Conservation (phyloP, 2,797 vertebrate species). For the Onychomys torridus region DNA sequence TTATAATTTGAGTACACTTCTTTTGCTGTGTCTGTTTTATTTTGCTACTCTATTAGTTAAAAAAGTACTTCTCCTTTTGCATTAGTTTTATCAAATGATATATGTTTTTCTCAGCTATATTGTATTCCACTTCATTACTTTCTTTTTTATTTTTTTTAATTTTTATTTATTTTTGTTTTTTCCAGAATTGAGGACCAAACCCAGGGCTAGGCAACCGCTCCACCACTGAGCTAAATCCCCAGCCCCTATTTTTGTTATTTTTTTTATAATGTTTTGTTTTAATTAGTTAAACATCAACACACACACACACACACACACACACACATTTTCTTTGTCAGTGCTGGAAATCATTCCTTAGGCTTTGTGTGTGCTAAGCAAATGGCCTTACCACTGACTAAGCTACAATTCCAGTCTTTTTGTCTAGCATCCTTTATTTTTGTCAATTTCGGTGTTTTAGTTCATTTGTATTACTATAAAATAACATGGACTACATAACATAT, state of each 20-base stretch:
- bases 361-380: not conserved
- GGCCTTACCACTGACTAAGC: not conserved
- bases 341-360: not conserved
- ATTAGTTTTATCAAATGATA: slow-evolving; percentile 48
- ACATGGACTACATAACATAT: not conserved
- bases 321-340: not conserved
- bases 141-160: slow-evolving; percentile 24
- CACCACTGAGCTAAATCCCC: too few relatives aligned
- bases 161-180: too few relatives aligned
- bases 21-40: slow-evolving; percentile 12
- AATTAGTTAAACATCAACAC: not conserved
- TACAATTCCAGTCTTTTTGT: not conserved
- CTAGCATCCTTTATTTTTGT: slow-evolving; percentile 42
- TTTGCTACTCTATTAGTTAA: slow-evolving; percentile 20
- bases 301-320: not conserved
- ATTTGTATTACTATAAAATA: not conserved
- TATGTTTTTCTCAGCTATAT: slow-evolving; percentile 33
- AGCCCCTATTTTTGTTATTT: too few relatives aligned
- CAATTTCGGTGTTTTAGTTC: not conserved
- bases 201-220: too few relatives aligned
- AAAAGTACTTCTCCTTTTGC: slow-evolving; percentile 49
- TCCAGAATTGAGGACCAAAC: too few relatives aligned
- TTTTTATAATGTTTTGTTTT: slow-evolving; percentile 20
- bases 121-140: slow-evolving; percentile 54
- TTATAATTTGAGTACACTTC: not conserved